Conservation (phyloP, 1,140 invertebrate genomes). For the Penaeus japonicus region DNA sequence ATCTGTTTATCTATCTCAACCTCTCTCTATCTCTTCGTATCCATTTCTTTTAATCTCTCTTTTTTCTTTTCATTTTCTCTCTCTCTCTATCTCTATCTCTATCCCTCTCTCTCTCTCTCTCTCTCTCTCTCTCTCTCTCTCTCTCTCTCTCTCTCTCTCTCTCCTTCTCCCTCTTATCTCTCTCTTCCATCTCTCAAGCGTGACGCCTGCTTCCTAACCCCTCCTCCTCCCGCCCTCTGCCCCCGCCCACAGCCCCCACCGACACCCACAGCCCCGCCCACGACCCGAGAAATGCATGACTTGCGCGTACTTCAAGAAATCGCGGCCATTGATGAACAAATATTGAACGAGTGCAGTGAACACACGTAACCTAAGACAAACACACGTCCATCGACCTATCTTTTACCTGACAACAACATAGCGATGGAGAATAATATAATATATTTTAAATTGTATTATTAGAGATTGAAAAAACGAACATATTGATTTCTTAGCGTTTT, state of each 20-base stretch:
- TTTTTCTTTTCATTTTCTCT: background rate
- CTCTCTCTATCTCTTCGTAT: background rate
- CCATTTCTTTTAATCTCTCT: background rate
- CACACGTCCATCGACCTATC: no score
- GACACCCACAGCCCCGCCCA: background rate
- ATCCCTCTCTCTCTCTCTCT: background rate
- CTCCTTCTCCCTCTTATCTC: background rate
- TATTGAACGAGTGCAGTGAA: no score
- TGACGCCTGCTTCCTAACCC: background rate
- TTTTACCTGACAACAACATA: no score
- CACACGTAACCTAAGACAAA: no score
- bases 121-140: background rate
- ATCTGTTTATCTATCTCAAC: no score
- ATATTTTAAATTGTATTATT: no score
- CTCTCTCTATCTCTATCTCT: background rate
- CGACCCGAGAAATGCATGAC: no score
- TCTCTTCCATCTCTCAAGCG: background rate
- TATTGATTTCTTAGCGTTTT: background rate
- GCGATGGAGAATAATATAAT: no score
- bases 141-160: background rate
- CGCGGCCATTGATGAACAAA: no score
- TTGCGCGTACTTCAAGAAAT: no score
- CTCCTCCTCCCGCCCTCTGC: background rate
- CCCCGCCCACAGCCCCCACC: background rate
- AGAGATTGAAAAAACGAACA: no score